Evolutionary conservation across 2,113 vertebrate species (phyloP), one percentile per base, ranked within the genome.

Genomic region (Pedetes capensis): DNA sequence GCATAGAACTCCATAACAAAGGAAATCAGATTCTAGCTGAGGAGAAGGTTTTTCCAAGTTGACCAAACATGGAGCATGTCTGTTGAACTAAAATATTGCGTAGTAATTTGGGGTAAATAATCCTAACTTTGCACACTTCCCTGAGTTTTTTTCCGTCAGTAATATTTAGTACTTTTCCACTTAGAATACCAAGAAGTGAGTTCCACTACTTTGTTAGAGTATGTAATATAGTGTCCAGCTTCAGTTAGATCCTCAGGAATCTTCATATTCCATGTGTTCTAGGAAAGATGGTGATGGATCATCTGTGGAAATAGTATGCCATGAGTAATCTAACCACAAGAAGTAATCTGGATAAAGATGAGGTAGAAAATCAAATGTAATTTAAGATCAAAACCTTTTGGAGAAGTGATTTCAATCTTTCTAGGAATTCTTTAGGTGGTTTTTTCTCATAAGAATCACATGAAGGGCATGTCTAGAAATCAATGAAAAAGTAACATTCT

Each of bases 381-480:
- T 0, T 20, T 51, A 87, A 95, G 27, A 14, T 32, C 37, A 34
- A 32, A 98, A 99, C 98, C 98, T 96, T 92, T 82, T 97, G 66
- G 55, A 99, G 95, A 63, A 98, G 92, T 9, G 94, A 90, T 89
- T 13, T 88, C 92, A 98, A 97, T 76, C 95, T 82, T n/a, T 74
- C 84, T 85, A 99, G 20, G 96, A 98, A 99, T 39, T 96, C 93
- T 27, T 57, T 82, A 34, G 97, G 98, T 0, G 0, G 25, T 89
- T 98, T 96, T 94, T 97, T 98, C 88, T 97, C 5, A 0, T 98
- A 98, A 25, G 96, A 97, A 81, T 97, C 96, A 91, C 98, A 98
- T 2, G 98, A 75, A 82, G 91, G 91, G 13, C 98, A 98, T 0
- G 84, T 91, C 95, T 98, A 95, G 44, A 98, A 97, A 87, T 95